Conservation (phyloP, 2,888 invertebrate species). For the Piscicola geometra region DNA sequence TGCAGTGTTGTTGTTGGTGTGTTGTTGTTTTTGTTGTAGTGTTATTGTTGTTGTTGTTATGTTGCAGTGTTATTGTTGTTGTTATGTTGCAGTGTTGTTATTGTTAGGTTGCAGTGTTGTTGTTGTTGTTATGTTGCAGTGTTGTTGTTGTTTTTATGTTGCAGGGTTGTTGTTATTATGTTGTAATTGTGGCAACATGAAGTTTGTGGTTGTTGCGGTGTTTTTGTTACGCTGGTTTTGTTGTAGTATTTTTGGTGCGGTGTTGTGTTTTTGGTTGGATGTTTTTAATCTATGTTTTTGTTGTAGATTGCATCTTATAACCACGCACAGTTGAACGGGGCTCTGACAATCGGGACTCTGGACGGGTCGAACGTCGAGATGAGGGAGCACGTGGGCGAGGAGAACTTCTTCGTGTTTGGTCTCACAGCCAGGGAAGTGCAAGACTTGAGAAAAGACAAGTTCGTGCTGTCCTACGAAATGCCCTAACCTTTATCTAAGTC, state of each 20-base stretch:
- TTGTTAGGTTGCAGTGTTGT: too few relatives aligned
- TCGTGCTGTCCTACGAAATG: constrained; percentile 30
- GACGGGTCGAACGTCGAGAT: constrained; percentile 97
- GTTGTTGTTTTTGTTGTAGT: too few relatives aligned
- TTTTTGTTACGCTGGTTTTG: too few relatives aligned
- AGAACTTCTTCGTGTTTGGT: constrained; percentile 96
- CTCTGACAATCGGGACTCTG: constrained; percentile 93
- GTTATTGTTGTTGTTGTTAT: too few relatives aligned
- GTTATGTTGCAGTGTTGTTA: not conserved
- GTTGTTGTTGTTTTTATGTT: not conserved
- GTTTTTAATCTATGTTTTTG: too few relatives aligned
- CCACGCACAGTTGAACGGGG: constrained; percentile 81
- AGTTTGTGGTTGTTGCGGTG: constrained; percentile 84
- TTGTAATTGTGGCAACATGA: constrained; percentile 99
- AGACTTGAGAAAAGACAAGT: constrained; percentile 62
- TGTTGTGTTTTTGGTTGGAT: constrained; percentile 8
- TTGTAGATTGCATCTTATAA: too few relatives aligned
- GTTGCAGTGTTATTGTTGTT: not conserved
- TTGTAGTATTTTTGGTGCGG: not conserved
- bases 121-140: too few relatives aligned
- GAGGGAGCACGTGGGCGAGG: constrained; percentile 91
- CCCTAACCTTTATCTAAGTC: too few relatives aligned
- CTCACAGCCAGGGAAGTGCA: constrained; percentile 57
- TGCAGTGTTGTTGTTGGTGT: too few relatives aligned
- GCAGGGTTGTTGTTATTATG: too few relatives aligned